Percentiles rank a stretch among this genome's conserved stretches.
These are phyloP conservation scores for Teleiodes luculella DNA, from an alignment of 2,888 invertebrate genomes.

Conservation along the genomic window DNA sequence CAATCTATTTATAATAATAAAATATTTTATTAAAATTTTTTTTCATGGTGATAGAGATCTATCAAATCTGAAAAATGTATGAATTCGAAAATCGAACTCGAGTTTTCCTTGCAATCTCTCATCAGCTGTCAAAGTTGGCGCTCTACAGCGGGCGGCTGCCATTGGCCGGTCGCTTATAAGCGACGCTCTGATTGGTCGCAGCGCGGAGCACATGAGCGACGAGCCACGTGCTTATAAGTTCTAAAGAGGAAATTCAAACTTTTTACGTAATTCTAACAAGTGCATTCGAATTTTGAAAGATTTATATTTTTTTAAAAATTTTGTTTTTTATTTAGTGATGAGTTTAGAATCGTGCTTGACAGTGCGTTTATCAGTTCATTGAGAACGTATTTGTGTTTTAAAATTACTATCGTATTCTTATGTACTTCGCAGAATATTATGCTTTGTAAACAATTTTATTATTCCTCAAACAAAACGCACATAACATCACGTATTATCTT, in stretches of 20 bases:
- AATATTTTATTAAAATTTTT: neutral
- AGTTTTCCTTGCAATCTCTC: constrained; percentile 45
- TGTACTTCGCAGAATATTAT: constrained; percentile 17
- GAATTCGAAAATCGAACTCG: constrained; percentile 12
- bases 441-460: constrained; percentile 13
- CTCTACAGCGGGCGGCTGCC: constrained; percentile 58
- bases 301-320: no score
- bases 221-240: constrained; percentile 75
- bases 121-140: constrained; percentile 66
- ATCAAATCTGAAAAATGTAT: neutral
- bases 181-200: constrained; percentile 63
- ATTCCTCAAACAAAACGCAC: constrained; percentile 2
- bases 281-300: neutral
- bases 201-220: constrained; percentile 68
- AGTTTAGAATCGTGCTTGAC: neutral
- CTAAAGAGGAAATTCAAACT: constrained; percentile 50
- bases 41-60: neutral
- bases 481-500: constrained; percentile 15
- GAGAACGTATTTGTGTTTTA: neutral
- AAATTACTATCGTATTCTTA: neutral
- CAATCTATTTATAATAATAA: no score
- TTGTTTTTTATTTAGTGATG: no score
- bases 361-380: neutral
- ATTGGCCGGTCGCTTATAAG: constrained; percentile 63
- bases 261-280: constrained; percentile 38